phyloP scores from a whole-genome alignment of 2,888 invertebrate genomes.

The Monopis laevigella region DNA sequence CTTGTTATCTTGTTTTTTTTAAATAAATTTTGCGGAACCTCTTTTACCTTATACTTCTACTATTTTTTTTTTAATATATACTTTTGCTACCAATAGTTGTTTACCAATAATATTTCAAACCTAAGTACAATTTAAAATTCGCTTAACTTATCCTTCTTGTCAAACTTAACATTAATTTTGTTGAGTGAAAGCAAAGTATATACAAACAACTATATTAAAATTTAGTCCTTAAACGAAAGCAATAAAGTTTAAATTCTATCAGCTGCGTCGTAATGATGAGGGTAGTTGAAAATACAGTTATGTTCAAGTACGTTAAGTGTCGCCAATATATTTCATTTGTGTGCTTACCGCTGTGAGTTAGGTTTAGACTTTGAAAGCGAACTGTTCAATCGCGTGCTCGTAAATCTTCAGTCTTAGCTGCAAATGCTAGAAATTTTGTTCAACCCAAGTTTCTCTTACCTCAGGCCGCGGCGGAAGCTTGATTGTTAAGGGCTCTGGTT shows the following conservation, averaged over 20 bases:
- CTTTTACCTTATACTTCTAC: no score
- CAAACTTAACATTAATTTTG: constrained; percentile 1
- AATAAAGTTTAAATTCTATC: neutral
- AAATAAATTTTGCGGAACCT: no score
- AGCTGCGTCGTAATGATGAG: neutral
- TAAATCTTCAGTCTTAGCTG: constrained; percentile 6
- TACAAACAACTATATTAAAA: neutral
- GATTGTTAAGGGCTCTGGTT: no score
- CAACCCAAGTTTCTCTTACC: neutral
- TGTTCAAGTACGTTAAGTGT: no score
- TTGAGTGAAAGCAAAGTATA: neutral
- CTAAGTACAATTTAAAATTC: no score
- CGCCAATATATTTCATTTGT: constrained; percentile 7
- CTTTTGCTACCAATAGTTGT: no score
- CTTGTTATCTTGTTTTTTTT: no score
- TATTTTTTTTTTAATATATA: no score
- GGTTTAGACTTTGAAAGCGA: constrained; percentile 7
- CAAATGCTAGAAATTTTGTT: neutral
- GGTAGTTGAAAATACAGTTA: neutral
- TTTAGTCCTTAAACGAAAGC: neutral
- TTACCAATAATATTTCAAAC: no score
- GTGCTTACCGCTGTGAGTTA: constrained; percentile 1
- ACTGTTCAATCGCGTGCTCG: constrained; percentile 3
- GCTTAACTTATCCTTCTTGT: neutral
- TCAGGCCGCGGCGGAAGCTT: no score